Evolutionary conservation across 30 jellyfish, hydroid and myxozoan species (phyloP).

Genomic region (Turritopsis dohrnii): DNA sequence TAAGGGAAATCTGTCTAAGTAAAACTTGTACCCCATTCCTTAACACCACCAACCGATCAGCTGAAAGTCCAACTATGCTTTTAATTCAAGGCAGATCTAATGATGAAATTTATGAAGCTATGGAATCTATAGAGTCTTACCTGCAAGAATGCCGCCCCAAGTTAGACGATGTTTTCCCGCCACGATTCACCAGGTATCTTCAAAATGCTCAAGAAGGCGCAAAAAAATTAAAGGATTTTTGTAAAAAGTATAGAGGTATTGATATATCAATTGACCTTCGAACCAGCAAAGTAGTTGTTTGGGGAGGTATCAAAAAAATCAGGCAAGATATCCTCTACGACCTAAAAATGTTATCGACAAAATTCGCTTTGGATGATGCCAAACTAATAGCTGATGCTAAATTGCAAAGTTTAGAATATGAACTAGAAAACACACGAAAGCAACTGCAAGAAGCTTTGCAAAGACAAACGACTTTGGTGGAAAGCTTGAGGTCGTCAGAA

Average conservation of each 20-base stretch:
- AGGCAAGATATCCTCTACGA: conserved; percentile 1
- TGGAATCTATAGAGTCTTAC: neutral
- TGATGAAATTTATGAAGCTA: conserved; percentile 2
- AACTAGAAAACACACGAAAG: neutral
- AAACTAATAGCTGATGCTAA: conserved; percentile 16
- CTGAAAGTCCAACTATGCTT: neutral
- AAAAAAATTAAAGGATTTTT: neutral
- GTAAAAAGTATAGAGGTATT: neutral
- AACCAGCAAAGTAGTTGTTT: neutral
- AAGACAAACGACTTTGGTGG: neutral
- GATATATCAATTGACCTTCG: conserved; percentile 3
- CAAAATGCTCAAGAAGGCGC: conserved; percentile 7
- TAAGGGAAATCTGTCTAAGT: neutral
- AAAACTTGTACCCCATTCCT: conserved; percentile 3
- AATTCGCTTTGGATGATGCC: conserved; percentile 24
- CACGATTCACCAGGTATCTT: conserved; percentile 8
- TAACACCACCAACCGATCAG: neutral
- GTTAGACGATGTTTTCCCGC: conserved; percentile 4
- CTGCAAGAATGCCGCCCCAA: neutral
- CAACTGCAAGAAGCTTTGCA: conserved; percentile 23
- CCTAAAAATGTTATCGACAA: neutral
- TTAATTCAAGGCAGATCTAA: neutral
- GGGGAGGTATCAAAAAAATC: conserved; percentile 2
- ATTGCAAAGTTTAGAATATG: conserved; percentile 6
- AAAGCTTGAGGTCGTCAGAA: neutral